Base-by-base conservation (phyloP, 2,888 invertebrate genomes). In the Cylindroiulus punctatus region DNA sequence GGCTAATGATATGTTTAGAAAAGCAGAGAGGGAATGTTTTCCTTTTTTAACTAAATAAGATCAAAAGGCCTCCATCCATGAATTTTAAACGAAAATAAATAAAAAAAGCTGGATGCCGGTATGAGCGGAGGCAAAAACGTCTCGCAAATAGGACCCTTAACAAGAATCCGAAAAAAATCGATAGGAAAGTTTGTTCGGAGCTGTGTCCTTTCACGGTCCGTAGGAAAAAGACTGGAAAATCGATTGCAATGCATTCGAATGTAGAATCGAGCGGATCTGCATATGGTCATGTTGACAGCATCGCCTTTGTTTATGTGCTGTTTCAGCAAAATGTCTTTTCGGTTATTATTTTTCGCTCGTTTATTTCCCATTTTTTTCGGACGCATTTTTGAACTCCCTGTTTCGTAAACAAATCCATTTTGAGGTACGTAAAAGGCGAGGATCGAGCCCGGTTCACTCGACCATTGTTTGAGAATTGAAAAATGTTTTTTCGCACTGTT, bases 31-130 rank as follows among this genome's bases (percentile, higher is more conserved):
- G 26, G 30, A 76, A 14, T 76, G 76, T 76, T 76, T 76, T 76
- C 76, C n/a, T 76, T 26, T 76, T 26, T 76, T 76, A 76, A 76
- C 76, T 76, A 76, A 76, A 76, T 76, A 76, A 76, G 26, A 76
- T 76, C 76, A 76, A 76, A 76, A 26, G 30, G 26, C 26, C 65
- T 76, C 30, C 76, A 76, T 26, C 76, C 76, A 76, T 76, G 76
- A 76, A 76, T 76, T 30, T 30, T 76, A 30, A 76, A 26, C 26
- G 76, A 76, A 76, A 76, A 76, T 76, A 76, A 76, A 76, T 76
- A 65, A 22, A 76, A 76, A 30, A 12, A 0, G 26, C 26, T 76
- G 14, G 76, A 30, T 76, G 30, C 76, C 76, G 76, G 76, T 76
- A 76, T 76, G 76, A 76, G 76, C 22, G 1, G 26, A 30, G 76